phyloP scores from a whole-genome alignment of 2,113 vertebrate genomes.

The Tenrec ecaudatus region DNA sequence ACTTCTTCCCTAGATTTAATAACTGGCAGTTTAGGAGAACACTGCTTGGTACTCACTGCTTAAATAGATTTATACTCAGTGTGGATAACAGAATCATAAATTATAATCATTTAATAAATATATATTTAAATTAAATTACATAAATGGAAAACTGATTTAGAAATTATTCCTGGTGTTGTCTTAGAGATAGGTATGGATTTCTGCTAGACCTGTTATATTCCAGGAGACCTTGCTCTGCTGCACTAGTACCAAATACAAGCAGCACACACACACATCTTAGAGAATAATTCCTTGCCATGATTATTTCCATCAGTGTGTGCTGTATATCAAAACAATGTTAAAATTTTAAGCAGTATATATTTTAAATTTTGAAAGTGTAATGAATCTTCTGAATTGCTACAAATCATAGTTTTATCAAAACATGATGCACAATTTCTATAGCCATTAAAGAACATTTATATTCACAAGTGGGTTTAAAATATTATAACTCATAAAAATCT shows the following conservation, averaged over 20 bases:
- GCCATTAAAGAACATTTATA: constrained; percentile 55
- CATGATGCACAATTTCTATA: constrained; percentile 35
- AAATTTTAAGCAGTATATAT: constrained; percentile 17
- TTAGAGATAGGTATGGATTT: background rate
- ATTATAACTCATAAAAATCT: constrained; percentile 61
- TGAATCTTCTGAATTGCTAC: background rate
- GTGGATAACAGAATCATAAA: no score
- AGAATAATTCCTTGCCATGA: background rate
- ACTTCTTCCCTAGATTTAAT: no score
- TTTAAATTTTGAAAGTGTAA: constrained; percentile 42
- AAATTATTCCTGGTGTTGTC: background rate
- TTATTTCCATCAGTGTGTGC: background rate
- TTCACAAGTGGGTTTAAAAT: constrained; percentile 48
- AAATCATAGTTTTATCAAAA: constrained; percentile 68
- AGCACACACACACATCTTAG: background rate
- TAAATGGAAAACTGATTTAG: background rate
- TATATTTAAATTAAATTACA: background rate
- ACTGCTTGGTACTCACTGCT: no score
- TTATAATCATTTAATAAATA: background rate
- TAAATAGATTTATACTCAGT: no score
- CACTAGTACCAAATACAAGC: background rate
- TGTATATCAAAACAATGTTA: background rate
- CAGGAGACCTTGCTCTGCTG: background rate
- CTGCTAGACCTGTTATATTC: background rate
- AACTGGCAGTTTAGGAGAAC: no score